Conservation (phyloP, 1,140 invertebrate species). For the Ooceraea biroi region DNA sequence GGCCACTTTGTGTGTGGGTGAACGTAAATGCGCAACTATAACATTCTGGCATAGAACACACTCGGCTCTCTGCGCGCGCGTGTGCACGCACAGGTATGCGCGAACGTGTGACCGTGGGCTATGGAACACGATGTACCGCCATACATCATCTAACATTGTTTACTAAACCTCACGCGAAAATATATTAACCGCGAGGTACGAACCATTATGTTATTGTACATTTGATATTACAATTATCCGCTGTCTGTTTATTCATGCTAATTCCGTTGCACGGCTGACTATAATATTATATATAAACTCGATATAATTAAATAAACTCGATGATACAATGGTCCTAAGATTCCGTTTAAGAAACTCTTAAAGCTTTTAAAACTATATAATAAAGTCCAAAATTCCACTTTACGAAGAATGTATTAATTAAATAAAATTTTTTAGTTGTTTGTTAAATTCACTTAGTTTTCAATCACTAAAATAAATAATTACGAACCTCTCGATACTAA, state of each 20-base stretch:
- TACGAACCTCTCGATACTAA: neutral
- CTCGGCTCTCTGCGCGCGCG: neutral
- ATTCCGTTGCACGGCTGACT: neutral
- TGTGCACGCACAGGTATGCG: neutral
- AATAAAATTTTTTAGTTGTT: neutral
- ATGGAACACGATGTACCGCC: conserved; percentile 29
- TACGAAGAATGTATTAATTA: conserved; percentile 31
- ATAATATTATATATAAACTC: conserved; percentile 7
- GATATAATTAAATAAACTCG: neutral
- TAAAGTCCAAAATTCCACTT: no score
- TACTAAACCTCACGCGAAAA: conserved; percentile 52
- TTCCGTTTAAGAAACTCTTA: neutral
- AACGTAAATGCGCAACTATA: conserved; percentile 42
- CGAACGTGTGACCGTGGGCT: conserved; percentile 42
- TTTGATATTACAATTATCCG: conserved; percentile 47
- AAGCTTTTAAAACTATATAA: no score
- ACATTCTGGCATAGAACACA: conserved; percentile 35
- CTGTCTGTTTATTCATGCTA: conserved; percentile 1
- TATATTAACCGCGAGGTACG: conserved; percentile 53
- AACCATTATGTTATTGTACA: conserved; percentile 34
- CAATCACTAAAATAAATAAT: conserved; percentile 12
- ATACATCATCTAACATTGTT: conserved; percentile 54
- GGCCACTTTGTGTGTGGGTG: conserved; percentile 47
- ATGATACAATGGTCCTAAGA: neutral
- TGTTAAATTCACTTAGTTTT: neutral